Base-by-base conservation (phyloP, 2,113 vertebrate genomes). In the Choloepus hoffmanni region DNA sequence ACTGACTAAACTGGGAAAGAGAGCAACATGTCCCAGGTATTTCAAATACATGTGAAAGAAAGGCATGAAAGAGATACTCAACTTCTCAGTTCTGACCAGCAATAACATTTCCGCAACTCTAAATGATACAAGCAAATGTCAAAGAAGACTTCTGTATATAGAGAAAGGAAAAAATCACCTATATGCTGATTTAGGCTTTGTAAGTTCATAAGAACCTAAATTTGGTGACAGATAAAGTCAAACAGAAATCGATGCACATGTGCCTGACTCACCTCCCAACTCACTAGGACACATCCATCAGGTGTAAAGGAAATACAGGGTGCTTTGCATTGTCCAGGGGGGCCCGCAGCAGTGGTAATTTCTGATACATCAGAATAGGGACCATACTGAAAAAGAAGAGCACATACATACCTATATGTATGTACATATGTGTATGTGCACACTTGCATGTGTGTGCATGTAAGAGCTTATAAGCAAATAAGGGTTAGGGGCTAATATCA, bases 291-390 rank as follows among this genome's bases (percentile, higher is more conserved):
- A 95, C 98, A 98, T 68, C 99, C 99, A 95, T 99, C 98, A 0
- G 98, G 99, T 1, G 98, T 99, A n/a, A 99, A 98, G 93, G 98
- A 98, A 97, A 99, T 94, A 95, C 98, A 97, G 68, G 99, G 99
- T 30, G 98, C 98, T 98, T 94, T 99, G 96, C 99, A 99, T 95
- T 99, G 99, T 74, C 99, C 99, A 0, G 99, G 99, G 7, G 99
- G 99, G 60, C 99, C 99, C 0, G 99, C 99, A 95, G 99, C 99
- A 16, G 99, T 99, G 62, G 99, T 99, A 92, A 99, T 98, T 92
- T 99, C 99, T 16, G 99, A 98, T 0, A 98, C 98, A 78, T 99
- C 99, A 0, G 99, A 99, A 97, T 98, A 99, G 0, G 98, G 98
- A 18, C 99, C 99, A 0, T 99, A 99, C 99, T 99, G 40, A 55